Base-by-base conservation (phyloP, 1,140 invertebrate species). In the Achroia grisella region DNA sequence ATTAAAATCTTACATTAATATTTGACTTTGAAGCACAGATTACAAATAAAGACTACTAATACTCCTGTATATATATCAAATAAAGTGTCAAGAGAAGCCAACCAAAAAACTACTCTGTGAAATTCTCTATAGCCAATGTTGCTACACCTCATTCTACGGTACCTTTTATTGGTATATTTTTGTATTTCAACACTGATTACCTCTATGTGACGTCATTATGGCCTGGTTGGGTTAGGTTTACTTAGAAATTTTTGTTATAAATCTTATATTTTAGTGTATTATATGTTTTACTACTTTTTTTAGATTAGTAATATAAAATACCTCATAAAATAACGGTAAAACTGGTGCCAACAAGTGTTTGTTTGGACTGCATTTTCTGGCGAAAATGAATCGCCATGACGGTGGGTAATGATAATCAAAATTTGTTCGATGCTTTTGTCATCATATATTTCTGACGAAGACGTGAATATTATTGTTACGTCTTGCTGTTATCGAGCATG, bases 301-400 rank as follows among this genome's bases (percentile, higher is more conserved):
- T 87, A 83, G 77, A 81, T 69, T 82, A 86, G 70, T 78, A 72
- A 72, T 78, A 78, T 74, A 78, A 23, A 76, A 75, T 77, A 80
- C 67, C 68, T 72, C 69, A 75, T 68, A 73, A 55, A 80, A 62
- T 78, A 85, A 64, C 65, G 53, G 62, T 69, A 75, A 77, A 70
- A 52, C 71, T 83, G 73, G 73, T 78, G 70, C 76, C 71, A 74
- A 80, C 68, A 71, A 75, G 68, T 67, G 63, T 68, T 71, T 71
- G 60, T 79, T 68, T 76, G 83, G 70, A 77, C 72, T 75, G 83
- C 79, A 81, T 81, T 83, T 81, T 85, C 77, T 81, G 87, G 86
- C 87, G 87, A 91, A 91, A 90, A 93, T 93, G 92, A 93, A 90
- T 90, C 90, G 91, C 88, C 92, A 93, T 91, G 91, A 93, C 90